Evolutionary conservation across 2,113 vertebrate species (phyloP).

Genomic region (Leucosticte australis): DNA sequence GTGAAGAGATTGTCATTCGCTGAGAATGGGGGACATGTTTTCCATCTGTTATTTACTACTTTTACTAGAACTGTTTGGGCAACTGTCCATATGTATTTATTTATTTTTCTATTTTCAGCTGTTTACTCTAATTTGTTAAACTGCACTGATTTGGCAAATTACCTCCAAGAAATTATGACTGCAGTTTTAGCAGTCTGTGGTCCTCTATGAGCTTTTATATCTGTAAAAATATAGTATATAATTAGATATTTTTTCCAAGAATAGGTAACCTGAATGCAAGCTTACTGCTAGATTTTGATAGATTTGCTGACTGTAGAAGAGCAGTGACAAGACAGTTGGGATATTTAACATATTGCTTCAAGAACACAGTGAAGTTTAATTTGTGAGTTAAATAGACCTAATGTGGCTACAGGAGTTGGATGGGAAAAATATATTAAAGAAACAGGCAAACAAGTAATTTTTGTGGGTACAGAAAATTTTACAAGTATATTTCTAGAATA

Average conservation of each 20-base stretch:
- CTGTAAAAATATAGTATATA: not conserved
- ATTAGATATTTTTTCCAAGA: not conserved
- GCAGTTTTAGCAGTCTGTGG: not conserved
- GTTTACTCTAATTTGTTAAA: not conserved
- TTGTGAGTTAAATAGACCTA: not conserved
- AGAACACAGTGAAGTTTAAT: not conserved
- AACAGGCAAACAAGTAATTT: not conserved
- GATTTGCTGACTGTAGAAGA: not conserved
- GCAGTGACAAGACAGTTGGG: not conserved
- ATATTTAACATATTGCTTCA: not conserved
- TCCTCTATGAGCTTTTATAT: not conserved
- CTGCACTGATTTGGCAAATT: not conserved
- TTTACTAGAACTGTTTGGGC: not conserved
- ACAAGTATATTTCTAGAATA: not conserved
- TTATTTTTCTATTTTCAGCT: not conserved
- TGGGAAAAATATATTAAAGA: not conserved
- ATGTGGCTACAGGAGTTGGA: not conserved
- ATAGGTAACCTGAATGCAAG: not conserved
- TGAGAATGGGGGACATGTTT: not conserved
- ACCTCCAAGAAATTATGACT: not conserved
- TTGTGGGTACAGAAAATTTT: not conserved
- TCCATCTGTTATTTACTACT: constrained; percentile 14
- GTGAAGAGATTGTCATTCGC: not conserved
- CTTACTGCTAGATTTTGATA: not conserved
- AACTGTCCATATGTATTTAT: not conserved